Evolutionary conservation across 2,888 invertebrate species (phyloP).

Genomic region (Xestia sexstrigata): DNA sequence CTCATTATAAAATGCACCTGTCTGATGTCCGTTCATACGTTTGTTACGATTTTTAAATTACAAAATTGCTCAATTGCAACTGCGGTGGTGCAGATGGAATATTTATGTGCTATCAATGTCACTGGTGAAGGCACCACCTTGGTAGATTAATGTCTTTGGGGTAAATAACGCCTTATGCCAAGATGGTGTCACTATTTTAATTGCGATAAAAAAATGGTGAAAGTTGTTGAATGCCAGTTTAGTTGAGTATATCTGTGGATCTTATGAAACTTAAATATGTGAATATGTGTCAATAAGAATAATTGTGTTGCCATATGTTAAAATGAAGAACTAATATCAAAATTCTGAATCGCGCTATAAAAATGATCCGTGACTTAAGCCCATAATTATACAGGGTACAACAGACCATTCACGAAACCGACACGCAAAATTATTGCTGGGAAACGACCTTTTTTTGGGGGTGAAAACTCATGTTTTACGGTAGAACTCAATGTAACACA

Average conservation of each 20-base stretch:
- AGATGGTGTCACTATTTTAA: conserved; percentile 13
- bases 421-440: no score
- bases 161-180: conserved; percentile 15
- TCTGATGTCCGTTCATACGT: conserved; percentile 25
- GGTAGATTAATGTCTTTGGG: conserved; percentile 31
- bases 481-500: no score
- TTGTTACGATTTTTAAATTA: conserved; percentile 62
- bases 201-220: not conserved
- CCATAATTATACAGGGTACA: no score
- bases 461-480: no score
- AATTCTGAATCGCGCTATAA: no score
- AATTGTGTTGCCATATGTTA: no score
- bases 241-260: not conserved
- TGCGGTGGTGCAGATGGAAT: conserved; percentile 27
- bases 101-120: conserved; percentile 47
- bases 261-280: not conserved
- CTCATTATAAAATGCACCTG: conserved; percentile 65
- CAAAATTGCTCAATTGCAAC: conserved; percentile 59
- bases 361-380: no score
- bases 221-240: not conserved
- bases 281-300: not conserved
- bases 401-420: no score
- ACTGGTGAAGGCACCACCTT: conserved; percentile 18
- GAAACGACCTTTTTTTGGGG: no score
- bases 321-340: no score